Base-by-base conservation (phyloP, 2,113 vertebrate genomes). In the Turnix velox region DNA sequence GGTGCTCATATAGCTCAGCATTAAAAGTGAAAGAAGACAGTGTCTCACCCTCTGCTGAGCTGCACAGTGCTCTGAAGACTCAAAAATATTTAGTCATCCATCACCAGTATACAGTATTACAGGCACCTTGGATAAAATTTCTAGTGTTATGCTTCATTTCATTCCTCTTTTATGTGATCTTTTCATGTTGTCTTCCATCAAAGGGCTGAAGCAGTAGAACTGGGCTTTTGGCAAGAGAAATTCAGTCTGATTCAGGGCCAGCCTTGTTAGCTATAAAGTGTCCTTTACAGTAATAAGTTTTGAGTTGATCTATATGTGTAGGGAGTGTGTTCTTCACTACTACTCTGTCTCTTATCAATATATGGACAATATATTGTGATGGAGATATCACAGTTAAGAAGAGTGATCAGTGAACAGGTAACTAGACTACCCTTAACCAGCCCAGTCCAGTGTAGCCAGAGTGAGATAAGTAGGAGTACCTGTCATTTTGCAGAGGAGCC, bases 301-400 rank as follows among this genome's bases (percentile, higher is more conserved):
- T 35, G 71, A 85, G 37, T 76, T 59, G 3, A 12, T 78, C 28
- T 75, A 5, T 28, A 78, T 49, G 37, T 35, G 23, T 31, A 31
- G 5, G 22, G 7, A 55, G 2, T 49, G 55, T 52, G 78, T 87
- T 87, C 37, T 40, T 37, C 31, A n/a, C 28, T 46, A 17, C 14
- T 48, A 5, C 5, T 82, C 46, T 51, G 22, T 27, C 5, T 54
- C 2, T 0, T n/a, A n/a, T n/a, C n/a, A n/a, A n/a, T n/a, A n/a
- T n/a, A n/a, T n/a, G n/a, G n/a, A n/a, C n/a, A n/a, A n/a, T n/a
- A n/a, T n/a, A n/a, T n/a, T n/a, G n/a, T n/a, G n/a, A n/a, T n/a
- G n/a, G n/a, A n/a, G n/a, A n/a, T n/a, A n/a, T n/a, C n/a, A n/a
- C n/a, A n/a, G n/a, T n/a, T n/a, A n/a, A n/a, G n/a, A n/a, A n/a